Evolutionary conservation across 2,113 vertebrate genomes (phyloP).

Genomic region (Charadrius vociferus): DNA sequence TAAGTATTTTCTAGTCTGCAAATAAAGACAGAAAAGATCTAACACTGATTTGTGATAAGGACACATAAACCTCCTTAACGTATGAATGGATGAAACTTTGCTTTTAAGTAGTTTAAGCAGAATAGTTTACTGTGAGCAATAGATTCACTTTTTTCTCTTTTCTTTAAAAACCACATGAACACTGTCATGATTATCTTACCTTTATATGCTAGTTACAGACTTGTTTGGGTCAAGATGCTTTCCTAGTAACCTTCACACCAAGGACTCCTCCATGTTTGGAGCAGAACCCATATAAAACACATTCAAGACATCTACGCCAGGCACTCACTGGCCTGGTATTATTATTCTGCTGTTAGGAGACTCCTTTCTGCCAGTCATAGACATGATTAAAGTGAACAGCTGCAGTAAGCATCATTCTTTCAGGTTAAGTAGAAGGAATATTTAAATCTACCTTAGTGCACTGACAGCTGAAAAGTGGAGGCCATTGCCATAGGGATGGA

Average conservation of each 20-base stretch:
- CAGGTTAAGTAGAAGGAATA: background rate
- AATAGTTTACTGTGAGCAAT: background rate
- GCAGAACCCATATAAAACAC: background rate
- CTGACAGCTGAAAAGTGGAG: background rate
- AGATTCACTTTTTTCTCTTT: background rate
- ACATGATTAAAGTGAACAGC: background rate
- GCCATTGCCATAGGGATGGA: background rate
- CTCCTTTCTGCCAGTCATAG: background rate
- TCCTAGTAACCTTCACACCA: background rate
- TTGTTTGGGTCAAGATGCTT: background rate
- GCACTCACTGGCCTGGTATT: background rate
- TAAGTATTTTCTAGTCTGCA: background rate
- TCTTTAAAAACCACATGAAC: background rate
- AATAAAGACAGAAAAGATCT: background rate
- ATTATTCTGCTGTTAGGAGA: background rate
- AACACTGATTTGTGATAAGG: background rate
- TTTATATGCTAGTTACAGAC: background rate
- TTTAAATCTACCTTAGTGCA: background rate
- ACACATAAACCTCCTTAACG: background rate
- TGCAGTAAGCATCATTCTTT: background rate
- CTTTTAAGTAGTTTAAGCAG: background rate
- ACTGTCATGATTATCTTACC: background rate
- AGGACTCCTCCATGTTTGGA: background rate
- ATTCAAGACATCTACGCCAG: background rate
- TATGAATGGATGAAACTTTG: background rate